phyloP scores from a whole-genome alignment of 2,888 invertebrate genomes.

The Rhingia rostrata region DNA sequence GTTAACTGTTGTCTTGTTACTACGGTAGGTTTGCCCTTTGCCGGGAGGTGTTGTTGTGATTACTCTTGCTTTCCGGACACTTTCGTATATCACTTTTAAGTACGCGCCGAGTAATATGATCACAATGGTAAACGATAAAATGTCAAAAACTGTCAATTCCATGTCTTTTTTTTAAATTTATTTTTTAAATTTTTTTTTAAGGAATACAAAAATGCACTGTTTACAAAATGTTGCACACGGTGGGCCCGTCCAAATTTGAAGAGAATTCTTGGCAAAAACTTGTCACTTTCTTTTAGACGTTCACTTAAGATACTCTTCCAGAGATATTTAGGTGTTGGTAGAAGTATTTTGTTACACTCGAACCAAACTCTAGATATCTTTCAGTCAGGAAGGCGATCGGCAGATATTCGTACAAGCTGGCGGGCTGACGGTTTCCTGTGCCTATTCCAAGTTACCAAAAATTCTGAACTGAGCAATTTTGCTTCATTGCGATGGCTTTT shows the following conservation, averaged over 20 bases:
- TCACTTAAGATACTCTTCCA: conserved; percentile 40
- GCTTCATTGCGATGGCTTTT: conserved; percentile 76
- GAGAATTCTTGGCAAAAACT: conserved; percentile 59
- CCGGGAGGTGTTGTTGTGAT: conserved; percentile 50
- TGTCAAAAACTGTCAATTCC: conserved; percentile 68
- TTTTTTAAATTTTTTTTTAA: neutral
- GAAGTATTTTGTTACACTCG: conserved; percentile 40
- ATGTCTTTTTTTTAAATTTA: conserved; percentile 35
- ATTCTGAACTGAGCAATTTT: conserved; percentile 76
- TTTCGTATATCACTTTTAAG: conserved; percentile 76
- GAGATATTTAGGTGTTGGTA: conserved; percentile 13
- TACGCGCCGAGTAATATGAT: conserved; percentile 73
- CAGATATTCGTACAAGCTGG: conserved; percentile 33
- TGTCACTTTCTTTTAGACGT: conserved; percentile 43
- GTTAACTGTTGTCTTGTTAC: conserved; percentile 41
- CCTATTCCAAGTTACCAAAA: conserved; percentile 75
- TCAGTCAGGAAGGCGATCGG: conserved; percentile 35
- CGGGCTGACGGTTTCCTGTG: conserved; percentile 55
- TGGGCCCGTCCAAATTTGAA: neutral
- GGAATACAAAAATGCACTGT: conserved; percentile 16
- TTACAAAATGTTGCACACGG: neutral
- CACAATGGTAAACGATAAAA: conserved; percentile 60
- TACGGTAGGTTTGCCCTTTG: conserved; percentile 38
- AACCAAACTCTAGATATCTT: conserved; percentile 40
- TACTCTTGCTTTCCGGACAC: conserved; percentile 76